Conservation (phyloP, 1,140 invertebrate genomes). For the Scaptomyza hsui region DNA sequence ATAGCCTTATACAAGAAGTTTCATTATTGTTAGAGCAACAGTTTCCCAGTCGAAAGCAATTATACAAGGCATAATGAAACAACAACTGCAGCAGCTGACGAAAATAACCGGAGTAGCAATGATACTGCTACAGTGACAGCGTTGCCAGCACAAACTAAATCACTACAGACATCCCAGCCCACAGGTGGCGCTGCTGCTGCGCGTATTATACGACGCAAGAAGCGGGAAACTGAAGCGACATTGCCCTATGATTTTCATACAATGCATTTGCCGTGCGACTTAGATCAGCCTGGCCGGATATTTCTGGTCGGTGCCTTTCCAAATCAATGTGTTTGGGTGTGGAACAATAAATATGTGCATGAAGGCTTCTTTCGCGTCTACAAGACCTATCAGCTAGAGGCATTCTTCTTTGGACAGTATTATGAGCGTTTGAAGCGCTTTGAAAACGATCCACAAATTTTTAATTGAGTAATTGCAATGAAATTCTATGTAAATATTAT, state of each 20-base stretch:
- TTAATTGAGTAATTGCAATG: slow-evolving; percentile 12
- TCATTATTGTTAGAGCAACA: not conserved
- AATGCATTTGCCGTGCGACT: slow-evolving; percentile 27
- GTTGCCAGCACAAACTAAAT: slow-evolving; percentile 1
- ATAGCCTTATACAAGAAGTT: not conserved
- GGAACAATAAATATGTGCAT: slow-evolving; percentile 10
- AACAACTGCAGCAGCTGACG: not conserved
- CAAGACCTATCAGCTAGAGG: slow-evolving; percentile 25
- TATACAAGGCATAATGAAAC: not conserved
- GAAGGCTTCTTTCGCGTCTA: slow-evolving; percentile 26
- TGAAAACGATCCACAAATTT: slow-evolving; percentile 9
- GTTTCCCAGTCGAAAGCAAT: not conserved
- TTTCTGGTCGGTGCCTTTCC: not conserved
- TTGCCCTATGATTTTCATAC: slow-evolving; percentile 34
- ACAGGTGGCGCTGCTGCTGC: not conserved
- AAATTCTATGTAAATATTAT: no score
- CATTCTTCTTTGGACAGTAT: slow-evolving; percentile 38
- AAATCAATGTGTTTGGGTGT: slow-evolving; percentile 33
- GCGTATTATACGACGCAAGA: slow-evolving; percentile 12
- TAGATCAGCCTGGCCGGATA: not conserved
- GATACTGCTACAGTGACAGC: not conserved
- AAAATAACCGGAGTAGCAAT: not conserved
- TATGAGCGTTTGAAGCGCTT: slow-evolving; percentile 21
- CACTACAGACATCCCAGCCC: not conserved
- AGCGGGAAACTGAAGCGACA: slow-evolving; percentile 3